Conservation (phyloP, 2,113 vertebrate genomes). For the Pedionomus torquatus region DNA sequence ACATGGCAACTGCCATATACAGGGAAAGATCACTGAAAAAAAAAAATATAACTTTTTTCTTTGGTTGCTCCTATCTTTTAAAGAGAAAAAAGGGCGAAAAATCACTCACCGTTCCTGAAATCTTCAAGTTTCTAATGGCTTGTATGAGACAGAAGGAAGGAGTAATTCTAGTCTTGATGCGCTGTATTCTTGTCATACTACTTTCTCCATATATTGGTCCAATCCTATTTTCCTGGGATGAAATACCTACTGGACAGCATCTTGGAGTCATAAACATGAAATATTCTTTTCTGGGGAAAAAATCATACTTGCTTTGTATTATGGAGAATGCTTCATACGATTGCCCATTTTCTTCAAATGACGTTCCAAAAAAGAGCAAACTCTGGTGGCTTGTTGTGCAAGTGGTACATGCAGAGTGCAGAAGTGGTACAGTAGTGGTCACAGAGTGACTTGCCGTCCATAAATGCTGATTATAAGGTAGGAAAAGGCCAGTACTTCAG, state of each 20-base stretch:
- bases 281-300: not conserved
- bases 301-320: constrained; percentile 59
- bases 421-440: not conserved
- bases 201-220: not conserved
- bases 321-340: constrained; percentile 35
- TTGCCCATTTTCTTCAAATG: constrained; percentile 54
- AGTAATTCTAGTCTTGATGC: constrained; percentile 2
- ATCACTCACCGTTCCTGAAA: not conserved
- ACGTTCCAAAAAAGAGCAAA: constrained; percentile 56
- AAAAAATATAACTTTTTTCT: not conserved
- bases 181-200: not conserved
- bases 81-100: not conserved
- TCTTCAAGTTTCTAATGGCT: constrained; percentile 15
- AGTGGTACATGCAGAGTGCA: not conserved
- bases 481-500: not conserved
- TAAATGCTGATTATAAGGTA: constrained; percentile 22
- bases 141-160: not conserved
- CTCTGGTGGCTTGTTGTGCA: not conserved
- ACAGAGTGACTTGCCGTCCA: not conserved
- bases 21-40: not conserved
- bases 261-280: constrained; percentile 57
- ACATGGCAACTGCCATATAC: not conserved
- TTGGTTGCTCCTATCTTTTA: not conserved
- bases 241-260: constrained; percentile 29
- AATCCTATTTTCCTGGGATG: constrained; percentile 45